Evolutionary conservation across 2,113 vertebrate genomes (phyloP).

Genomic region (Gobio gobio): DNA sequence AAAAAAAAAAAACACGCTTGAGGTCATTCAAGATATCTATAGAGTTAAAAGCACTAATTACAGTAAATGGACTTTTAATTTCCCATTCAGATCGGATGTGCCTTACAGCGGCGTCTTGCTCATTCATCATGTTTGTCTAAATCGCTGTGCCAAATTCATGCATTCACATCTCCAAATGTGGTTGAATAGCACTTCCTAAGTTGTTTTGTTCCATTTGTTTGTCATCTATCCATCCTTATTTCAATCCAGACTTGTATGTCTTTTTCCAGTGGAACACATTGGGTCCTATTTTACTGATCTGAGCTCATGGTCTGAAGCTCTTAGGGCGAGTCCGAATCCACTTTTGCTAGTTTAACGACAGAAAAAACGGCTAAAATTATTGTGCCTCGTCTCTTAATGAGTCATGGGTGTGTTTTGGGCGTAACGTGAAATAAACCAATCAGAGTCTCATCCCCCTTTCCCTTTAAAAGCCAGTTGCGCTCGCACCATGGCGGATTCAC

Average conservation of each 20-base stretch:
- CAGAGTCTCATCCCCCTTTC: too few relatives aligned
- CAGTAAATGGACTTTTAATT: not conserved
- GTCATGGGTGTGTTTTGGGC: too few relatives aligned
- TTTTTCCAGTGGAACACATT: not conserved
- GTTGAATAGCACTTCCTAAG: slow-evolving; percentile 10
- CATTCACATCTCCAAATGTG: not conserved
- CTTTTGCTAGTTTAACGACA: too few relatives aligned
- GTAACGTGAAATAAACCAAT: too few relatives aligned
- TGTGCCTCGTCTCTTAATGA: too few relatives aligned
- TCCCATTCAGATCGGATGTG: not conserved
- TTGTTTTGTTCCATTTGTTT: not conserved
- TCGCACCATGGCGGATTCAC: too few relatives aligned
- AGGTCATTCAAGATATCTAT: slow-evolving; percentile 11
- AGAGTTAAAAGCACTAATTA: slow-evolving; percentile 24
- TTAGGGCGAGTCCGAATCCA: too few relatives aligned
- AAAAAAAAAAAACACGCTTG: not conserved
- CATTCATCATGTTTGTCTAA: slow-evolving; percentile 45
- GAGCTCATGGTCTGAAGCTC: too few relatives aligned
- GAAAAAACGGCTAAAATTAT: too few relatives aligned
- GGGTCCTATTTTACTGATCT: too few relatives aligned
- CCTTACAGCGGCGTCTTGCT: not conserved
- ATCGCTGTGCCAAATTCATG: slow-evolving; percentile 26
- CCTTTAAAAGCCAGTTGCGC: too few relatives aligned
- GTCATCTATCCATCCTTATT: not conserved
- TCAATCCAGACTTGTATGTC: not conserved